Percentiles rank a stretch among this genome's conserved stretches.
phyloP scores from a whole-genome alignment of 2,888 invertebrate genomes.

The Helleia helle region DNA sequence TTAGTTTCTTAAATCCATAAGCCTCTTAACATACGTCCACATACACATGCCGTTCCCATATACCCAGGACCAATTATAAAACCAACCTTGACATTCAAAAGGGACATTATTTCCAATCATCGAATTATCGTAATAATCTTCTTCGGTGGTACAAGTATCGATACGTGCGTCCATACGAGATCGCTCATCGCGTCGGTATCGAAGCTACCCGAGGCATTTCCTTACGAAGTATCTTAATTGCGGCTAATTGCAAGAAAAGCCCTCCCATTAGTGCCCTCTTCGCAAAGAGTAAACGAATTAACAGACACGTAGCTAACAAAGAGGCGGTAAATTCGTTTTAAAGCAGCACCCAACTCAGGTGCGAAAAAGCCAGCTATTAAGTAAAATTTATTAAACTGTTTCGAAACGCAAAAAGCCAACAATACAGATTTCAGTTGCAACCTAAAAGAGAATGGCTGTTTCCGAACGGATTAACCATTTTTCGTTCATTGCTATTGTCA shows the following conservation, averaged over 20 bases:
- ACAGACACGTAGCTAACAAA: slow-evolving; percentile 52
- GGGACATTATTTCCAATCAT: slow-evolving; percentile 2
- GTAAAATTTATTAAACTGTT: slow-evolving; percentile 56
- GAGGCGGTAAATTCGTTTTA: slow-evolving; percentile 60
- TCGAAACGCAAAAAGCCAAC: slow-evolving; percentile 29
- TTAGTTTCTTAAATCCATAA: not conserved
- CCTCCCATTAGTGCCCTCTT: slow-evolving; percentile 52
- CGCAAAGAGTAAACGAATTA: slow-evolving; percentile 68
- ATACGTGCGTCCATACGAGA: slow-evolving; percentile 13
- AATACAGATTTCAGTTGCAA: slow-evolving; percentile 21
- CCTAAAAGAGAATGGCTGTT: slow-evolving; percentile 20
- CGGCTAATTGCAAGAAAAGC: slow-evolving; percentile 64
- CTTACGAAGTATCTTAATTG: slow-evolving; percentile 61
- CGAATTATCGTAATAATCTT: slow-evolving; percentile 9
- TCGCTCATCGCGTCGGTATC: slow-evolving; percentile 15
- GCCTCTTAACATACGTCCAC: not conserved
- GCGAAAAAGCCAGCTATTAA: slow-evolving; percentile 56
- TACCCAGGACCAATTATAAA: not conserved
- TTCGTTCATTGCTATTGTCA: slow-evolving; percentile 20
- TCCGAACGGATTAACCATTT: slow-evolving; percentile 16
- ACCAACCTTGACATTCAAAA: not conserved
- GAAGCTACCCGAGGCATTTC: slow-evolving; percentile 35
- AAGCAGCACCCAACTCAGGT: slow-evolving; percentile 56
- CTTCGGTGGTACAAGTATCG: not conserved
- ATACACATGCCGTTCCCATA: not conserved